These are phyloP conservation scores for Sebastes minor DNA, from an alignment of 2,797 vertebrate species.

Conservation along the genomic window DNA sequence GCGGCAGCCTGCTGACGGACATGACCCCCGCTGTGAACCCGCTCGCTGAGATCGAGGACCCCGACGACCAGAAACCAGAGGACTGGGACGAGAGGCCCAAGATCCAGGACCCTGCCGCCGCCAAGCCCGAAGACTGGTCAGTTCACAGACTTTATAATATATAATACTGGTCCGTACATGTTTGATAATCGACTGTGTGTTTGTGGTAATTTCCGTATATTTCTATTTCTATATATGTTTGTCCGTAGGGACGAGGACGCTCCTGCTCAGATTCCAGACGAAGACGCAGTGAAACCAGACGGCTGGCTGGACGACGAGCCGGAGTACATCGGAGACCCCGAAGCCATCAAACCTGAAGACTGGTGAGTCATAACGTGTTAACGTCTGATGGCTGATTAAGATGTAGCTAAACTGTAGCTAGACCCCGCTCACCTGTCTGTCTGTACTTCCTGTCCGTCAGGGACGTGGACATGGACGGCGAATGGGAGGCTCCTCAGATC, in stretches of 20 bases:
- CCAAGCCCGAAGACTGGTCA: slow-evolving; percentile 97
- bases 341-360: slow-evolving; percentile 96
- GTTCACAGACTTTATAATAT: slow-evolving; percentile 11
- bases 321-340: slow-evolving; percentile 93
- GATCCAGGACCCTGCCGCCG: slow-evolving; percentile 93
- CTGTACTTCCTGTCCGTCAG: slow-evolving; percentile 62
- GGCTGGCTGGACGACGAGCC: slow-evolving; percentile 97
- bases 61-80: slow-evolving; percentile 94
- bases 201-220: background rate
- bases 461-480: slow-evolving; percentile 99
- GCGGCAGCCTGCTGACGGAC: slow-evolving; percentile 91
- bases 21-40: slow-evolving; percentile 94
- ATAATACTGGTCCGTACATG: background rate
- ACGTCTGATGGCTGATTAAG: background rate
- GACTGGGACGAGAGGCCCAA: slow-evolving; percentile 99
- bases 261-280: slow-evolving; percentile 91
- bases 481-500: slow-evolving; percentile 98
- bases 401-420: background rate
- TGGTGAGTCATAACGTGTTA: slow-evolving; percentile 78
- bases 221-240: background rate
- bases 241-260: slow-evolving; percentile 94
- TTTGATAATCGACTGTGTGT: background rate
- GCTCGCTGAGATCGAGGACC: slow-evolving; percentile 94
- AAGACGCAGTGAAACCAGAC: slow-evolving; percentile 92
- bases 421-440: background rate